Base-by-base conservation (phyloP, 1,140 invertebrate species). In the Lerema accius region DNA sequence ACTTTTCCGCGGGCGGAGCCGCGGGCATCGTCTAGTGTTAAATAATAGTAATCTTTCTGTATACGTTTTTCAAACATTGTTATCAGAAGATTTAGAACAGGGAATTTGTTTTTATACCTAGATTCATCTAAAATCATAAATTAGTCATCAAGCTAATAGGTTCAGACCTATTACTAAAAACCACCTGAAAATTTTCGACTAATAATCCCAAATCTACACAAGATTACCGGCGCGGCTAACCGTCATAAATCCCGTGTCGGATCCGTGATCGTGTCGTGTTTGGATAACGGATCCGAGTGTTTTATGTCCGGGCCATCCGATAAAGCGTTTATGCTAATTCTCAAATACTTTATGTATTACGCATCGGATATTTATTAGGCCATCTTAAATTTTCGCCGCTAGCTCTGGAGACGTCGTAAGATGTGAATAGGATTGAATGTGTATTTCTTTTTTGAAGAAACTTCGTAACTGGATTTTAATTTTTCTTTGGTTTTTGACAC, bases 311-410 rank as follows among this genome's bases (percentile, higher is more conserved):
- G 65, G 68, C 69, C 64, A 59, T 62, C 58, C 73, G 72, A 77
- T 80, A 78, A 79, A 80, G 67, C 70, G 80, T 81, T 83, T 81
- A 83, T 83, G 80, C 71, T 78, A 81, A 83, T 83, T 76, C 62
- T 26, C 45, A 67, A 65, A 70, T 73, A 78, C 69, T 83, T 83
- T 78, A 83, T 81, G 78, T 78, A 79, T 76, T 69, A 74, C 68
- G 67, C 69, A 76, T 78, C 50, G 55, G 37, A 63, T 69, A 83
- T 83, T 83, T 83, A 83, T 83, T 69, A 64, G 67, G 26, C 51
- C 63, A 61, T 74, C 71, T 71, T 65, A 69, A 78, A 78, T 76
- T 60, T 72, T 69, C 68, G 40, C 46, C 45, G 53, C 17, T 37
- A 14, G 56, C 56, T 55, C 15, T 19, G 16, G 16, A 61, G 28